Base-by-base conservation (phyloP, 1,140 invertebrate genomes). In the Drosophila pectinifera region DNA sequence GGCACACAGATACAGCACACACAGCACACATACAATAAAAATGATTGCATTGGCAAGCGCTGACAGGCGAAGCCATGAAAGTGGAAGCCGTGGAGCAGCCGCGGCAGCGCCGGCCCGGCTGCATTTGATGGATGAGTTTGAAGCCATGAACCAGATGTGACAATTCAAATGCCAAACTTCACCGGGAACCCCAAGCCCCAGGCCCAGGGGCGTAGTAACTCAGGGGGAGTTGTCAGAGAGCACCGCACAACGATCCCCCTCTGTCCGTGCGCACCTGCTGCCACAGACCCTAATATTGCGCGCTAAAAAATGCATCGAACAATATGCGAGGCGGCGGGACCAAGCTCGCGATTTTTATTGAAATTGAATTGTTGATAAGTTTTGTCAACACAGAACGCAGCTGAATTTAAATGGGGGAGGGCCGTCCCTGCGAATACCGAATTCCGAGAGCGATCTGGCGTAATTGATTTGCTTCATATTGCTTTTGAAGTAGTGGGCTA, bases 281-380 rank as follows among this genome's bases (percentile, higher is more conserved):
- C 31, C 45, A 16, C 38, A 68, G 58, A 68, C 64, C 34, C 72
- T 65, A 72, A 74, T 48, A 51, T 73, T 62, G 64, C 78, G 67
- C 41, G 84, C 57, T 77, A 80, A 89, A 88, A 84, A 89, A 89
- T 89, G 80, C 84, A 89, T 51, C 53, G 80, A 70, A 78, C 73
- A 80, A 83, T 70, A 72, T 84, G 84, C 63, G 80, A 67, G 61
- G 77, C 57, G 61, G 61, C 76, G 67, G 63, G 69, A 22, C 34
- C 61, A 69, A 69, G 26, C 73, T 57, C 55, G 65, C 63, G 73
- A 73, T 89, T 86, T 85, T 89, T 89, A 89, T 89, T 89, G 84
- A 89, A 89, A 89, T 89, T 89, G 84, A 89, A 89, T 89, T 89
- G 84, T 89, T 89, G 84, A 89, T 89, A 89, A 80, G 84, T 89